Evolutionary conservation across 2,888 invertebrate genomes (phyloP).

Genomic region (Dendrolimus pini): DNA sequence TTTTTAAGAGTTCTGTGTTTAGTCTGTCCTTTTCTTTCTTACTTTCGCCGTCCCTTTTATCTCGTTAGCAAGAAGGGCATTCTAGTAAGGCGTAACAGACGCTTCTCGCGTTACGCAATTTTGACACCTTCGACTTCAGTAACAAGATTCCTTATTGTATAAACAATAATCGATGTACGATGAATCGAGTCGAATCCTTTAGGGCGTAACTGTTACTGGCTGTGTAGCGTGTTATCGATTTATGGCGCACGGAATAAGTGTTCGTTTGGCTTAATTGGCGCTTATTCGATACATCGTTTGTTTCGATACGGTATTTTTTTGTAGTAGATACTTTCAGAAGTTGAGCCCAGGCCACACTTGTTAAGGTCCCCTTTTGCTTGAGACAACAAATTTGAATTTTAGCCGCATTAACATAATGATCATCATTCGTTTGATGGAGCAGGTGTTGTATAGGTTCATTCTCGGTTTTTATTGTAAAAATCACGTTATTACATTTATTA

Average conservation of each 20-base stretch:
- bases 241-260: conserved; percentile 65
- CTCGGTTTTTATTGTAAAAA: conserved; percentile 70
- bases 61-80: conserved; percentile 68
- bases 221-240: conserved; percentile 65
- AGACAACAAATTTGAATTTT: conserved; percentile 36
- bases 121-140: conserved; percentile 69
- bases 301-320: conserved; percentile 58
- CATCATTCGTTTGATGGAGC: conserved; percentile 67
- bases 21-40: conserved; percentile 48
- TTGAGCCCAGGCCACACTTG: not conserved
- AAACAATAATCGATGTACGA: conserved; percentile 43
- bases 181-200: conserved; percentile 51
- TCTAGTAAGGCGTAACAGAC: conserved; percentile 70
- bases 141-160: conserved; percentile 70
- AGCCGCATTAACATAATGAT: conserved; percentile 70
- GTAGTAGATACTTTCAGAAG: conserved; percentile 6
- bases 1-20: conserved; percentile 73
- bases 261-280: conserved; percentile 70
- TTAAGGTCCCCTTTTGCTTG: conserved; percentile 45
- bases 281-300: conserved; percentile 55
- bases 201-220: conserved; percentile 62
- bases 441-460: conserved; percentile 73
- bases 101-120: conserved; percentile 70
- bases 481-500: conserved; percentile 34
- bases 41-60: conserved; percentile 48